A percentile compares a stretch with the other conserved stretches of the same genome.
Conservation (phyloP, 2,888 invertebrate species). For the Omphaloscelis lunosa region DNA sequence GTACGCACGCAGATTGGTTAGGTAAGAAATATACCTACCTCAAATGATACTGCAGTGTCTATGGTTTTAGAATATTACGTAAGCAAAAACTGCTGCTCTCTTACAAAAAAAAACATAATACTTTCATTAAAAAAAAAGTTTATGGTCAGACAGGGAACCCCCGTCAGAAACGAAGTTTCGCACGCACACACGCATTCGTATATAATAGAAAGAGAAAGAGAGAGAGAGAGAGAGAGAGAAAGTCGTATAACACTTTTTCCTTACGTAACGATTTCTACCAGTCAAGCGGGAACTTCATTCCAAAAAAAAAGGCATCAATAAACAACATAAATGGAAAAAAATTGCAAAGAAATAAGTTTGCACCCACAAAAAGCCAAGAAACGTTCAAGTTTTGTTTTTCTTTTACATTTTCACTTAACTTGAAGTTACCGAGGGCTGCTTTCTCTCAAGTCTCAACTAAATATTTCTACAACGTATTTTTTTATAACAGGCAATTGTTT, state of each 20-base stretch:
- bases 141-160: too few species aligned
- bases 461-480: background rate
- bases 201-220: too few species aligned
- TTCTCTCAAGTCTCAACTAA: background rate
- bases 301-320: background rate
- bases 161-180: too few species aligned
- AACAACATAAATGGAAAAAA: constrained; percentile 2
- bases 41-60: background rate
- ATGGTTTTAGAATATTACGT: background rate
- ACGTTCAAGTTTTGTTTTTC: background rate
- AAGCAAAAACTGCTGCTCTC: background rate
- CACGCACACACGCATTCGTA: too few species aligned
- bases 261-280: too few species aligned
- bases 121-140: too few species aligned
- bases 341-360: background rate
- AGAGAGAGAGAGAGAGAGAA: too few species aligned
- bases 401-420: background rate
- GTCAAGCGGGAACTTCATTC: too few species aligned
- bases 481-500: background rate
- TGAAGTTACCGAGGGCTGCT: background rate
- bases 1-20: background rate
- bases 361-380: background rate
- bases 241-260: too few species aligned
- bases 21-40: background rate
- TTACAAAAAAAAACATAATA: background rate